Conservation (phyloP, 2,113 vertebrate species). For the Diphyllodes magnificus region DNA sequence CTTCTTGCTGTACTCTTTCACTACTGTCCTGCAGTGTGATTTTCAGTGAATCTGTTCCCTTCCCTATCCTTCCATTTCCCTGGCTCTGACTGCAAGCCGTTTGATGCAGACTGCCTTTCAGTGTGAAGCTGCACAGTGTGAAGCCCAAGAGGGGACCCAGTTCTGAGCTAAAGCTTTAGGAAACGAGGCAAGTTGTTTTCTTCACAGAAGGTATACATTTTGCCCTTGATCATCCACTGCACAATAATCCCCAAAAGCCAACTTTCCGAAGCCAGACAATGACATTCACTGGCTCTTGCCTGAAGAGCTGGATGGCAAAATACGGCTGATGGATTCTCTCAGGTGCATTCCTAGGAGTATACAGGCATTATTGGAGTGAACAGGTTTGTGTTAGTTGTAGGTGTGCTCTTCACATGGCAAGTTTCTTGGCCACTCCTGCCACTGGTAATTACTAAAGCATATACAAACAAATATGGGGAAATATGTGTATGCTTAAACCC, state of each 20-base stretch:
- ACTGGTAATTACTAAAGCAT: not conserved
- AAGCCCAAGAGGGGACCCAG: not conserved
- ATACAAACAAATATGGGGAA: slow-evolving; percentile 1
- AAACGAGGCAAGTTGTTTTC: not conserved
- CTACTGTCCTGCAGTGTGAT: not conserved
- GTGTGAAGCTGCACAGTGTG: not conserved
- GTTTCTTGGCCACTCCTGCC: not conserved
- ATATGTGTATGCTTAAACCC: not conserved
- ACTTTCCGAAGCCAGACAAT: not conserved
- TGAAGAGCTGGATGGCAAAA: not conserved
- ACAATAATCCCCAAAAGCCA: not conserved
- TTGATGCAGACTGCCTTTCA: not conserved
- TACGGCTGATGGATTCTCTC: not conserved
- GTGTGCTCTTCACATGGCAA: not conserved
- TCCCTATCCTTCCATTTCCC: not conserved
- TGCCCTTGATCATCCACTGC: not conserved
- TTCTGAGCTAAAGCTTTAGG: not conserved
- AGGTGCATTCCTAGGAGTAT: not conserved
- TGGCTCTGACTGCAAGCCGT: not conserved
- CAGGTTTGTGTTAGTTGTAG: not conserved
- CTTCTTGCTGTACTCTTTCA: not conserved
- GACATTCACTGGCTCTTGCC: not conserved
- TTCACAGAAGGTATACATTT: not conserved
- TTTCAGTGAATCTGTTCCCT: not conserved
- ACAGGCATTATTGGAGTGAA: not conserved